A percentile compares a stretch with the other conserved stretches of the same genome.
Conservation (phyloP, 1,140 invertebrate genomes). For the Drosophila asahinai region DNA sequence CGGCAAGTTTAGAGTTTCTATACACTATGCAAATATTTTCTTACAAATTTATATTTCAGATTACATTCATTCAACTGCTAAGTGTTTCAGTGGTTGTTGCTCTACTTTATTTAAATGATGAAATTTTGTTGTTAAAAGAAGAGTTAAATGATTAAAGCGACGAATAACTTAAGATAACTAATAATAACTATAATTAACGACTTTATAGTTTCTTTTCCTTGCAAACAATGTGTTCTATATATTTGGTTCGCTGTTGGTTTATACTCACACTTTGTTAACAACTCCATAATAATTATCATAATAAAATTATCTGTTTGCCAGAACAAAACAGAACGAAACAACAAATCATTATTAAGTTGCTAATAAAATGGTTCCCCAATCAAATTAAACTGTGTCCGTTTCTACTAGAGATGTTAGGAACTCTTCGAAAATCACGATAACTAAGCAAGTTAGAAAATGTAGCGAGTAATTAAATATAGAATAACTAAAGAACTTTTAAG, state of each 20-base stretch:
- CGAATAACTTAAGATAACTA: conserved; percentile 29
- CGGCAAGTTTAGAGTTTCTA: conserved; percentile 18
- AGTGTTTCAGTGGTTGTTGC: conserved; percentile 56
- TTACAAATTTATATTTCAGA: conserved; percentile 22
- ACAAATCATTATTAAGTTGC: conserved; percentile 69
- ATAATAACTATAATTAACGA: neutral
- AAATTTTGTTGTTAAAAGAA: conserved; percentile 51
- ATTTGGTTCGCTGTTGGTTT: neutral
- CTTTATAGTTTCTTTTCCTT: neutral
- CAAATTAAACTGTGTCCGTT: conserved; percentile 53
- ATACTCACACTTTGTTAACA: neutral
- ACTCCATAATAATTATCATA: conserved; percentile 46
- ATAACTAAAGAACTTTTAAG: neutral
- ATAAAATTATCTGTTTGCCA: conserved; percentile 56
- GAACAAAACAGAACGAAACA: conserved; percentile 27
- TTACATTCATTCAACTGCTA: conserved; percentile 37
- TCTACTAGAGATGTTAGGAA: conserved; percentile 41
- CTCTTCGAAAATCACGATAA: neutral
- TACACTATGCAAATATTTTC: neutral
- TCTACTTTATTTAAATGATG: conserved; percentile 63
- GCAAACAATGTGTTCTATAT: neutral
- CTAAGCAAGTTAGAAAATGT: neutral
- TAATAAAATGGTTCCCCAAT: conserved; percentile 73
- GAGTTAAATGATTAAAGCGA: conserved; percentile 48
- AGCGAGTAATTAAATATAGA: neutral